phyloP scores from a whole-genome alignment of 37 sponge, comb jelly and placozoan genomes.

The Cliona cf. orientalis region DNA sequence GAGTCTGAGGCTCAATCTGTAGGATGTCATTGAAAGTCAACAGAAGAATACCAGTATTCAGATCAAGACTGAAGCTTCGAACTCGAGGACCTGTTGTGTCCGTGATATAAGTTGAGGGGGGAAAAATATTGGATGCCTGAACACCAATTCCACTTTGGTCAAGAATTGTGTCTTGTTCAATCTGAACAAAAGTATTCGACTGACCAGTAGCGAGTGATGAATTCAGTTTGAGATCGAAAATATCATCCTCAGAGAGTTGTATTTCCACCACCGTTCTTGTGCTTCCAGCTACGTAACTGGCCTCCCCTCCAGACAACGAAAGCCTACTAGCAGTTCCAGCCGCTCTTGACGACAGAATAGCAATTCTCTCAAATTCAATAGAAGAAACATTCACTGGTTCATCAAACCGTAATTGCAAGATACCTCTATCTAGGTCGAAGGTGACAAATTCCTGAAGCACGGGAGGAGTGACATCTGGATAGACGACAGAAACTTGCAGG shows the following conservation, averaged over 20 bases:
- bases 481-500: conserved; percentile 32
- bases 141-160: conserved; percentile 75
- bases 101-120: not conserved
- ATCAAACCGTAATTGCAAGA: conserved; percentile 53
- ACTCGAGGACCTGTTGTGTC: conserved; percentile 58
- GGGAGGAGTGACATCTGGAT: conserved; percentile 37
- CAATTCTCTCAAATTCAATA: conserved; percentile 48
- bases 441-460: conserved; percentile 18
- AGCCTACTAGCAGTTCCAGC: not conserved
- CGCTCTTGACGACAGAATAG: conserved; percentile 13
- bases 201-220: conserved; percentile 10
- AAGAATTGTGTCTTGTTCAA: conserved; percentile 50
- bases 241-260: conserved; percentile 37
- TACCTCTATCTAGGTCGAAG: conserved; percentile 56
- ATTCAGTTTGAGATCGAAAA: conserved; percentile 56
- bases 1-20: not conserved
- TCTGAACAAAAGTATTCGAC: conserved; percentile 27
- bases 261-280: conserved; percentile 42
- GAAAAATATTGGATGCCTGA: conserved; percentile 12
- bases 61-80: conserved; percentile 60
- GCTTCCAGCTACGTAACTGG: conserved; percentile 29
- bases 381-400: conserved; percentile 87
- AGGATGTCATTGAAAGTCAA: conserved; percentile 83
- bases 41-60: conserved; percentile 62
- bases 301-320: conserved; percentile 29